These are phyloP conservation scores for Acrocephalus scirpaceus DNA, from an alignment of 2,797 vertebrate species.

Conservation along the genomic window DNA sequence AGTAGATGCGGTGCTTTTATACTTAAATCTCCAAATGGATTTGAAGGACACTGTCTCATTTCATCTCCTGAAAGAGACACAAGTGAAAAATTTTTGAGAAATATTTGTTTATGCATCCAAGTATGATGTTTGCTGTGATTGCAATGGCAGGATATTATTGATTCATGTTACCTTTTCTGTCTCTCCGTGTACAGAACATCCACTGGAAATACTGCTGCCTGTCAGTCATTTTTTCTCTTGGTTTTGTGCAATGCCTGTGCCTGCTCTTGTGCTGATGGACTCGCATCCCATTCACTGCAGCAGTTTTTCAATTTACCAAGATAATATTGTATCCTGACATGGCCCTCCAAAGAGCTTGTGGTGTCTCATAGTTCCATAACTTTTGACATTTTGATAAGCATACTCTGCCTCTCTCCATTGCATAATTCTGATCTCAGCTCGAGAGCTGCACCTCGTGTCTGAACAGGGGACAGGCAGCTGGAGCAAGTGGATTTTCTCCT, in stretches of 20 bases:
- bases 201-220: neutral
- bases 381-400: neutral
- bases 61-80: neutral
- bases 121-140: neutral
- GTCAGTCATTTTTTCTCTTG: neutral
- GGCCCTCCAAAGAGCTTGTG: neutral
- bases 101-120: neutral
- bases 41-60: conserved; percentile 30
- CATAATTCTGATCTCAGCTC: neutral
- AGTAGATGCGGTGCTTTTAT: neutral
- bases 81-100: neutral
- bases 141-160: neutral
- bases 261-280: neutral
- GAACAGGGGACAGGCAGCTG: neutral
- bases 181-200: neutral
- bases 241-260: neutral
- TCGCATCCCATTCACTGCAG: neutral
- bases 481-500: neutral
- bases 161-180: neutral
- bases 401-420: neutral
- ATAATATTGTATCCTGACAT: neutral
- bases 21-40: neutral
- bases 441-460: neutral
- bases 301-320: neutral
- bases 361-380: neutral